phyloP scores from a whole-genome alignment of 2,113 vertebrate species.

The Hucho hucho region DNA sequence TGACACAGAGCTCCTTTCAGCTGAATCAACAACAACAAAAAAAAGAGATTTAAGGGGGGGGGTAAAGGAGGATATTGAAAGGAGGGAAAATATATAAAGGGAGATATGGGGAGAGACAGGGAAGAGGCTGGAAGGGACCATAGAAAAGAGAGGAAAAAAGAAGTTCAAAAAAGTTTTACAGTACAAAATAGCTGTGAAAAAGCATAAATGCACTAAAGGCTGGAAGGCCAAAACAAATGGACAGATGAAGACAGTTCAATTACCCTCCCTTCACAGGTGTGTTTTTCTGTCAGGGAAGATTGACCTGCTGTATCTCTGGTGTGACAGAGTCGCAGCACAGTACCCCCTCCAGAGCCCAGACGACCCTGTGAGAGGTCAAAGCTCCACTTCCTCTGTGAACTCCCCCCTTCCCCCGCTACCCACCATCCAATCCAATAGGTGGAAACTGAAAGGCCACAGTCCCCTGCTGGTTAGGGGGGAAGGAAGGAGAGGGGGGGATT shows the following conservation, averaged over 20 bases:
- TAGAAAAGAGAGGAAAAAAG: too few relatives aligned
- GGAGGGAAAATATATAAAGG: slow-evolving; percentile 63
- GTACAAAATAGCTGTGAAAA: too few relatives aligned
- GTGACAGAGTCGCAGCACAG: not conserved
- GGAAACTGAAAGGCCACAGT: not conserved
- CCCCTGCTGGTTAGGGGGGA: not conserved
- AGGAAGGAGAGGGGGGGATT: not conserved
- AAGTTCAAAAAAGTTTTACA: too few relatives aligned
- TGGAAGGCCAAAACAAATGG: not conserved
- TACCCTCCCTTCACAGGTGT: too few relatives aligned
- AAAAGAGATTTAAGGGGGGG: slow-evolving; percentile 59
- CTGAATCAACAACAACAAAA: slow-evolving; percentile 38
- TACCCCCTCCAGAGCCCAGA: not conserved
- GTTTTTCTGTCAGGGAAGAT: not conserved
- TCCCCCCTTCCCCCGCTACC: not conserved
- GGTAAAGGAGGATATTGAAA: slow-evolving; percentile 65
- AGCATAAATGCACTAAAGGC: too few relatives aligned
- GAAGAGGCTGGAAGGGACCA: too few relatives aligned
- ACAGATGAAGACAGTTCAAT: too few relatives aligned
- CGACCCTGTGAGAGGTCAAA: slow-evolving; percentile 26
- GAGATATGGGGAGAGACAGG: slow-evolving; percentile 44
- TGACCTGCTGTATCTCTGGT: not conserved
- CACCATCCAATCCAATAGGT: not conserved
- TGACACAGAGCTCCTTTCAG: slow-evolving; percentile 28
- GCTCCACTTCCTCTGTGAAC: slow-evolving; percentile 22